Evolutionary conservation across 2,888 invertebrate genomes (phyloP).

Genomic region (Scotopteryx bipunctaria): DNA sequence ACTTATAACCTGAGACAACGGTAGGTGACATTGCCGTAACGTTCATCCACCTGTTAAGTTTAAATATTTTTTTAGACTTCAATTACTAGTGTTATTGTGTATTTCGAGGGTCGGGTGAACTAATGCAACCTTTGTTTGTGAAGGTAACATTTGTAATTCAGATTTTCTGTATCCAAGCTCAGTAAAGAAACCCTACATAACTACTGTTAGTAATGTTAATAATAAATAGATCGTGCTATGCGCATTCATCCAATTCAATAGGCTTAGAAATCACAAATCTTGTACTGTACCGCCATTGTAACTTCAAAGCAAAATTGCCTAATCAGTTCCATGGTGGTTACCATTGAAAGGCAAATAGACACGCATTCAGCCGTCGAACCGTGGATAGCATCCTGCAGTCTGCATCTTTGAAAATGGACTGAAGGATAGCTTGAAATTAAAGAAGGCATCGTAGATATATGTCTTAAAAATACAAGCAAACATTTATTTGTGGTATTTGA

Average conservation of each 20-base stretch:
- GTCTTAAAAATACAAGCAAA: background rate
- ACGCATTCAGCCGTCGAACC: slow-evolving; percentile 10
- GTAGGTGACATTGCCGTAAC: slow-evolving; percentile 2
- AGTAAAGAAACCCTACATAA: too few relatives aligned
- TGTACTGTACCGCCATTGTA: slow-evolving; percentile 2
- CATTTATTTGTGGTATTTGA: too few relatives aligned
- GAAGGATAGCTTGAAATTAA: slow-evolving; percentile 1
- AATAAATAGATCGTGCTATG: background rate
- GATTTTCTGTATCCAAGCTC: too few relatives aligned
- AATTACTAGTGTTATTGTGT: background rate
- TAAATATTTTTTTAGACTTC: background rate
- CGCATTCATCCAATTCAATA: slow-evolving; percentile 2
- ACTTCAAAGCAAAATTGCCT: slow-evolving; percentile 1
- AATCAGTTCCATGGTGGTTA: slow-evolving; percentile 11
- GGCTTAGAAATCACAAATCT: background rate
- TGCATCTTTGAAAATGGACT: background rate
- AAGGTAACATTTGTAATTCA: slow-evolving; percentile 7
- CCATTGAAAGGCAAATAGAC: slow-evolving; percentile 18
- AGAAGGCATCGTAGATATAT: too few relatives aligned
- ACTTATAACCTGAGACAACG: too few relatives aligned
- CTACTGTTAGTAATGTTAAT: too few relatives aligned
- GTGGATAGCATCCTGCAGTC: slow-evolving; percentile 5
- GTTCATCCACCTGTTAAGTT: background rate
- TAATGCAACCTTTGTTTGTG: slow-evolving; percentile 1
- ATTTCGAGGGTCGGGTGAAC: slow-evolving; percentile 5